A percentile compares a stretch with the other conserved stretches of the same genome.
Conservation (phyloP, 2,888 invertebrate species). For the Meteorus colon region DNA sequence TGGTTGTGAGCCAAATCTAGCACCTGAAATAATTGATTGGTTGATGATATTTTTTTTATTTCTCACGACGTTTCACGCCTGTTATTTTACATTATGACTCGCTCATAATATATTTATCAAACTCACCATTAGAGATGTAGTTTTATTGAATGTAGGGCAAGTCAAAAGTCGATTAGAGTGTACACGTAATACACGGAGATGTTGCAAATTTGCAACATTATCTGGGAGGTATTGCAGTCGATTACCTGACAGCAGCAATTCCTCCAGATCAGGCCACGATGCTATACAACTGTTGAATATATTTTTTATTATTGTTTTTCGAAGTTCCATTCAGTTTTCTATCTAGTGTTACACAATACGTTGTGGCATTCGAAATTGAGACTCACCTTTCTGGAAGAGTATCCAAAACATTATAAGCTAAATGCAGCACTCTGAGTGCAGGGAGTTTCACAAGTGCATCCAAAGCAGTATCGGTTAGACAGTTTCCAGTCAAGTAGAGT, state of each 20-base stretch:
- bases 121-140: conserved; percentile 80
- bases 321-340: neutral
- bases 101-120: conserved; percentile 51
- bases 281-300: conserved; percentile 76
- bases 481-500: conserved; percentile 84
- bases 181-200: conserved; percentile 84
- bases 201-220: conserved; percentile 81
- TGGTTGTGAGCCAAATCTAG: conserved; percentile 91
- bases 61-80: neutral
- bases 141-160: conserved; percentile 85
- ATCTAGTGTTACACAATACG: neutral
- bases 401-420: conserved; percentile 86
- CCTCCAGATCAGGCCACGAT: conserved; percentile 87
- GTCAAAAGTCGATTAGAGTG: conserved; percentile 87
- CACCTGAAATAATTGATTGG: conserved; percentile 71
- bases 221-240: conserved; percentile 84
- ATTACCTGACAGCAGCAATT: conserved; percentile 88
- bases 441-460: conserved; percentile 80
- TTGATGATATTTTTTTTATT: conserved; percentile 4
- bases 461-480: conserved; percentile 81
- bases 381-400: conserved; percentile 79
- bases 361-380: neutral
- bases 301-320: conserved; percentile 37
- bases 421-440: conserved; percentile 82
- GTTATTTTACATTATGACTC: conserved; percentile 67